Conservation (phyloP, 2,888 invertebrate genomes). For the Diadegma fenestrale region DNA sequence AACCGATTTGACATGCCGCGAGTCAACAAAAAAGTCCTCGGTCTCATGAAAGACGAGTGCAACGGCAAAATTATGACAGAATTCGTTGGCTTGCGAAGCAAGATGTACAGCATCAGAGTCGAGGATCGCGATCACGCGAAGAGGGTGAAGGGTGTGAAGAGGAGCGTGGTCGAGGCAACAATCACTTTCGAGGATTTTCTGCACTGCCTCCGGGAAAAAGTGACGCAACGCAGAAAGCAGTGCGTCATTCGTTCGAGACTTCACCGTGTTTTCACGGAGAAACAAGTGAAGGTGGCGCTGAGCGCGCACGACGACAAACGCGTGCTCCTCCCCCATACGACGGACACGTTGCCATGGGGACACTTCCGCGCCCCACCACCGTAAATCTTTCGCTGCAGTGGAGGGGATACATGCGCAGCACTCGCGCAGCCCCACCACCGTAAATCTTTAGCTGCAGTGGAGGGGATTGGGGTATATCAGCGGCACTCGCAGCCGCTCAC, state of each 20-base stretch:
- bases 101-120: no score
- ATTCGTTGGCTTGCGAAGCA: no score
- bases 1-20: no score
- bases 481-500: neutral
- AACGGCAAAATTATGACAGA: no score
- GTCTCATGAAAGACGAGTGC: no score
- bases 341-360: conserved; percentile 54
- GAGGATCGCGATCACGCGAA: no score
- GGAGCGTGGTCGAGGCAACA: neutral
- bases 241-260: conserved; percentile 7
- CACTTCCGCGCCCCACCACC: conserved; percentile 36
- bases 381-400: conserved; percentile 11
- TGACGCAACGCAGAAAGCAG: neutral
- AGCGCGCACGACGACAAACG: conserved; percentile 74
- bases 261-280: neutral
- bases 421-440: no score
- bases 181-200: conserved; percentile 36
- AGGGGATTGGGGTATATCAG: neutral
- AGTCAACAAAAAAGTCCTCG: no score
- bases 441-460: no score
- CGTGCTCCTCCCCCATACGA: conserved; percentile 78
- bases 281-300: conserved; percentile 14
- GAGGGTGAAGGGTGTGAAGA: conserved; percentile 69
- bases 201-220: conserved; percentile 7
- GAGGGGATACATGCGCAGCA: no score